phyloP scores from a whole-genome alignment of 1,140 invertebrate genomes.

The Onthophagus taurus region DNA sequence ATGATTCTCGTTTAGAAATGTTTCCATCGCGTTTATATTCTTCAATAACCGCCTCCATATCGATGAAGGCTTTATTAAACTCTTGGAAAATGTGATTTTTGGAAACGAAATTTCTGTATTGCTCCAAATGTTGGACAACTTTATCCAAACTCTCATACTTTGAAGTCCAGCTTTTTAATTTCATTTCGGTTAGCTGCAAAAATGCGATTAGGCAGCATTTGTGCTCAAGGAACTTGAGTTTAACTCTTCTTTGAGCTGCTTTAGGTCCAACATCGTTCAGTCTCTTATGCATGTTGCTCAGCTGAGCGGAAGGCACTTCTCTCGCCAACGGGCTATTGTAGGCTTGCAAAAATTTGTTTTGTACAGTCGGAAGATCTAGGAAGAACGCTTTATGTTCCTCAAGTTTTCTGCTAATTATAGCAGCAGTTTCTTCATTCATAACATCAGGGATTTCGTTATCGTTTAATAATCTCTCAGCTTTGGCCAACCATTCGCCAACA shows the following conservation, averaged over 20 bases:
- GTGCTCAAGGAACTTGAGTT: constrained; percentile 82
- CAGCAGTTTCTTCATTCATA: constrained; percentile 79
- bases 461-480: constrained; percentile 72
- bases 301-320: constrained; percentile 63
- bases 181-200: constrained; percentile 79
- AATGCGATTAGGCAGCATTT: constrained; percentile 88
- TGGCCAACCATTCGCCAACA: constrained; percentile 81
- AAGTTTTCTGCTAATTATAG: constrained; percentile 75
- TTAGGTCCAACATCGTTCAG: constrained; percentile 59
- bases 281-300: constrained; percentile 68
- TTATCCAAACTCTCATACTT: constrained; percentile 80
- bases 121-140: constrained; percentile 72
- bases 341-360: constrained; percentile 64
- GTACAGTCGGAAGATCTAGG: constrained; percentile 63
- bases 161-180: constrained; percentile 77
- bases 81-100: constrained; percentile 88
- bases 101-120: constrained; percentile 87
- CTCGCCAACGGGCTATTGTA: constrained; percentile 49
- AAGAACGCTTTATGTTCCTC: constrained; percentile 88
- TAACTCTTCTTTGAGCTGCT: constrained; percentile 66
- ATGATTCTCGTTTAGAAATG: constrained; percentile 64
- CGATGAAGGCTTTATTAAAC: constrained; percentile 83
- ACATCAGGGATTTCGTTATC: constrained; percentile 72
- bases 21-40: constrained; percentile 82
- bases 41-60: constrained; percentile 85